Evolutionary conservation across 1,140 invertebrate species (phyloP).

Genomic region (Cydia amplana): DNA sequence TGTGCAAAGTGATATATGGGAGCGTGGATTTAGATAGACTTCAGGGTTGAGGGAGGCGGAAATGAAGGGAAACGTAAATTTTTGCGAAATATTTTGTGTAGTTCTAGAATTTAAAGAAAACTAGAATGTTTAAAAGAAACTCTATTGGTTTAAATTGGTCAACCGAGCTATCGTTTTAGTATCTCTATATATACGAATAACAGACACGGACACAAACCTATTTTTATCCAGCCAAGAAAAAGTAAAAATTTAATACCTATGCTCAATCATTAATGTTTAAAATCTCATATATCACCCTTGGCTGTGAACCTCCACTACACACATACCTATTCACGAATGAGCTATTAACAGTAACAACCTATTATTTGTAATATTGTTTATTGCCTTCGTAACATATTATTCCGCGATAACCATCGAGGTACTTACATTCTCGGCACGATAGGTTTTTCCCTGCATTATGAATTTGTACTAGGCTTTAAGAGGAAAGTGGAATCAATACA

Average conservation of each 20-base stretch:
- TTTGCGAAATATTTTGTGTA: too few relatives aligned
- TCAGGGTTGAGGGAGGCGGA: not conserved
- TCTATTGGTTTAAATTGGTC: too few relatives aligned
- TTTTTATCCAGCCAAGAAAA: too few relatives aligned
- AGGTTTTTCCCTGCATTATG: not conserved
- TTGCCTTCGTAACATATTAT: conserved; percentile 19
- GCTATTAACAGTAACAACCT: not conserved
- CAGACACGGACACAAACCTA: too few relatives aligned
- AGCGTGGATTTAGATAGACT: not conserved
- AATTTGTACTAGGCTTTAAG: too few relatives aligned
- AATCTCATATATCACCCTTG: not conserved
- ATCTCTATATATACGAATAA: too few relatives aligned
- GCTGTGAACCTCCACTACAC: not conserved
- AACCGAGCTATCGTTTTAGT: too few relatives aligned
- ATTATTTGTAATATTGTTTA: conserved; percentile 7
- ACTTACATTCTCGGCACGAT: not conserved
- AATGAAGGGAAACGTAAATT: not conserved
- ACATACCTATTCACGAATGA: not conserved
- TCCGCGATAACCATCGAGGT: not conserved
- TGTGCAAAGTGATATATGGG: conserved; percentile 19
- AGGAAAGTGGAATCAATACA: too few relatives aligned
- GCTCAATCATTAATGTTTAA: too few relatives aligned
- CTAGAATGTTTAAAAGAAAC: too few relatives aligned
- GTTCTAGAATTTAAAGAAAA: too few relatives aligned
- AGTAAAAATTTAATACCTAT: too few relatives aligned